Base-by-base conservation (phyloP, 2,888 invertebrate species). In the Liposcelis brunnea region DNA sequence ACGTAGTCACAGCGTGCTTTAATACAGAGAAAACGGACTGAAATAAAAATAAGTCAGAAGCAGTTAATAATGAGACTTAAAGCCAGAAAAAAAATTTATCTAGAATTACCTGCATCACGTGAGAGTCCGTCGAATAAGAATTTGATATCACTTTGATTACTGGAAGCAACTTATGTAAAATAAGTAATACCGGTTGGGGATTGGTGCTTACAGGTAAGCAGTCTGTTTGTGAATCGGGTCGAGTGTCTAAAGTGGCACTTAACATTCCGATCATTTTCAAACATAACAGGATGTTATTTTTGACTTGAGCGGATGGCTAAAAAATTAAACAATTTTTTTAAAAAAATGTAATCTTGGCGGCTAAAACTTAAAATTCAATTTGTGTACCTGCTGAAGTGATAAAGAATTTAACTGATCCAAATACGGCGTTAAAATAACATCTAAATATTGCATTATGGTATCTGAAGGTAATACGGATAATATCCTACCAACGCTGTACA, bases 401-500 rank as follows among this genome's bases (percentile, higher is more conserved):
- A 75, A 61, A 2, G 66, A 60, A 49, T 73, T 71, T 12, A 80
- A 61, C 56, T 77, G 74, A 43, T 72, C 66, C 46, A 78, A 69
- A 48, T 72, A 74, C 1, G 81, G 75, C 35, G 77, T 72, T 14
- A 85, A 64, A 33, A 83, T 73, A 2, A 71, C 66, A 54, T 81
- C 77, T 49, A 86, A 64, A 57, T 78, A 79, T 46, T 68, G 66
- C 61, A 83, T 70, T 50, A 80, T 77, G 50, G 70, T 70, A 10
- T 71, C 69, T 14, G 64, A 58, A 1, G 77, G 70, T 48, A 83
- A 61, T 12, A 78, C 67, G 48, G 82, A 79, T 52, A 85, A 63
- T 4, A 83, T 68, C 56, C 76, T 74, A 6, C 85, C 84, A 46
- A 84, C 70, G 44, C 79, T 77, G 52, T 73, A 78, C 80, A 85